These are phyloP conservation scores for Lepetodrilus schrolli DNA, from an alignment of 2,888 invertebrate genomes.

Conservation along the genomic window DNA sequence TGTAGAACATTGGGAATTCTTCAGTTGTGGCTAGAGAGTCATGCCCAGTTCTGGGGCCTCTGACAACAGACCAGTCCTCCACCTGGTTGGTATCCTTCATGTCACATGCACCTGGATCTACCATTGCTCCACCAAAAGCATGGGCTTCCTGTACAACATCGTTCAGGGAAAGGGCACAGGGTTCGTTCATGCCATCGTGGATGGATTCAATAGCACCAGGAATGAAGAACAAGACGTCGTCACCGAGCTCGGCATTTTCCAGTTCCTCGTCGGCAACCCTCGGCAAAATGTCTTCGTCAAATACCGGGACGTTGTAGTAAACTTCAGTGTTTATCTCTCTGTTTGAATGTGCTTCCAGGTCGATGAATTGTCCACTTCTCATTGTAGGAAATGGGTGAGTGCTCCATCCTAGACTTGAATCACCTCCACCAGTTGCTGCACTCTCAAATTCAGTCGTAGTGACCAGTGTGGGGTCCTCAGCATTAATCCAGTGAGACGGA, in stretches of 20 bases:
- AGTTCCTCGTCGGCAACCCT: conserved; percentile 9
- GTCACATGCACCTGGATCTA: neutral
- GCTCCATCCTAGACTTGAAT: neutral
- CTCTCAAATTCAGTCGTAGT: too few relatives aligned
- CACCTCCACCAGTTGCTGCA: neutral
- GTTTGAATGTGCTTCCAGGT: neutral
- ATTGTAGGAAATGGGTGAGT: neutral
- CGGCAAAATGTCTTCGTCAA: conserved; percentile 21
- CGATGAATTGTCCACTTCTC: neutral
- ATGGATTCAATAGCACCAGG: conserved; percentile 7
- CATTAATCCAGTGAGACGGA: too few relatives aligned
- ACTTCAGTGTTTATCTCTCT: neutral
- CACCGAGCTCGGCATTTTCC: conserved; percentile 9
- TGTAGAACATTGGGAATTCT: neutral
- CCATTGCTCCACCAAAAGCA: neutral
- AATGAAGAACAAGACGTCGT: conserved; percentile 6
- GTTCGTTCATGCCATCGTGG: too few relatives aligned
- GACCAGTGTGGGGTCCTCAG: too few relatives aligned
- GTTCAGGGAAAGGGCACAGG: too few relatives aligned
- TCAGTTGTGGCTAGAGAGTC: too few relatives aligned
- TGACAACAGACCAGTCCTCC: too few relatives aligned
- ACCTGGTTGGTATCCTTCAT: too few relatives aligned
- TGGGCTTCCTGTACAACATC: neutral
- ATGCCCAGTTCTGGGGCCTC: too few relatives aligned
- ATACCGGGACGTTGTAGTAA: neutral